These are phyloP conservation scores for Meriones unguiculatus DNA, from an alignment of 2,113 vertebrate species.

Conservation along the genomic window DNA sequence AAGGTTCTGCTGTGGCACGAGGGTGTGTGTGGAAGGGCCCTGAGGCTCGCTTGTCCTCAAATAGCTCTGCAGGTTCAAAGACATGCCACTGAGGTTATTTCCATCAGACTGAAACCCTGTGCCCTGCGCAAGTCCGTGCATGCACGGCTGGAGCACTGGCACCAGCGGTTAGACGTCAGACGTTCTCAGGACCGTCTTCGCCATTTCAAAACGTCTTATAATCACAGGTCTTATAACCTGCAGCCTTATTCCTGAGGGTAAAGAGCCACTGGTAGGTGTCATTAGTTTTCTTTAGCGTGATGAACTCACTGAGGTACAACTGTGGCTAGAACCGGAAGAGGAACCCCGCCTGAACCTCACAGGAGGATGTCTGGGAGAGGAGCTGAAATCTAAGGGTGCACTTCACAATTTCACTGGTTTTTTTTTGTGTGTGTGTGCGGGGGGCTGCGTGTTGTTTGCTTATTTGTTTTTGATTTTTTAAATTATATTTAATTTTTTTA, in stretches of 20 bases:
- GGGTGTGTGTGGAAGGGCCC: not conserved
- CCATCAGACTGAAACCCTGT: not conserved
- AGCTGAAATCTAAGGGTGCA: not conserved
- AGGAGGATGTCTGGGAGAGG: too few relatives aligned
- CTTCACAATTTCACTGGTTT: not conserved
- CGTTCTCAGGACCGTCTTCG: not conserved
- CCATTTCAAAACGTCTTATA: not conserved
- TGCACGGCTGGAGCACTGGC: too few relatives aligned
- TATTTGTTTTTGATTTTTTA: not conserved
- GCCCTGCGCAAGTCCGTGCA: not conserved
- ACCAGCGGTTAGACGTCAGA: not conserved
- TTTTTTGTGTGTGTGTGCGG: too few relatives aligned
- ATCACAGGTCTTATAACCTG: not conserved
- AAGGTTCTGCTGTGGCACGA: not conserved
- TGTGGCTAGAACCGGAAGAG: not conserved
- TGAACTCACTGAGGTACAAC: fast-evolving
- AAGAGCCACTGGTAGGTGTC: not conserved
- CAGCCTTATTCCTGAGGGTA: too few relatives aligned
- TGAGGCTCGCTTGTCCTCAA: not conserved
- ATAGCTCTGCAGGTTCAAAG: not conserved
- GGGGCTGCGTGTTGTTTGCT: not conserved
- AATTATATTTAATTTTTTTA: not conserved
- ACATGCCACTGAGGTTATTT: not conserved
- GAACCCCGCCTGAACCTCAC: not conserved
- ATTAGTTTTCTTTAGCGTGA: not conserved